These are phyloP conservation scores for Hycleus cichorii DNA, from an alignment of 1,140 invertebrate species.

Conservation along the genomic window DNA sequence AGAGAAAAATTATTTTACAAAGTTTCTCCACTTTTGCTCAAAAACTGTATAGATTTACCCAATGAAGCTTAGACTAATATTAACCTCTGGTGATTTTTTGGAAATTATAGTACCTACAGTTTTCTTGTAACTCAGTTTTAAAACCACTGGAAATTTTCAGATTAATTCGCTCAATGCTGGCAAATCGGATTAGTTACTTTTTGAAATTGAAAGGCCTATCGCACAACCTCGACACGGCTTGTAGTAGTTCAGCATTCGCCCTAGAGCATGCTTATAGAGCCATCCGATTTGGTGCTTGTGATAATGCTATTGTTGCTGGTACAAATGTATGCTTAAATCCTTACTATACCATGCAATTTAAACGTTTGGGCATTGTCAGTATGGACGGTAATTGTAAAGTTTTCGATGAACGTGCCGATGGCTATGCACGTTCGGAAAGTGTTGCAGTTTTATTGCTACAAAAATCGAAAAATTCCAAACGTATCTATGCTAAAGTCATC, in stretches of 20 bases:
- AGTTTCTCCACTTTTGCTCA: too few species aligned
- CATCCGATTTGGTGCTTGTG: conserved; percentile 71
- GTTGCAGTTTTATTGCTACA: conserved; percentile 76
- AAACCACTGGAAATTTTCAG: background rate
- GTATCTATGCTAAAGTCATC: conserved; percentile 57
- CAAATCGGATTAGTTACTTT: conserved; percentile 79
- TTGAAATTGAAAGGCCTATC: conserved; percentile 68
- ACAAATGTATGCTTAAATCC: conserved; percentile 80
- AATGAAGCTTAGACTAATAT: too few species aligned
- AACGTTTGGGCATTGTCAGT: conserved; percentile 72
- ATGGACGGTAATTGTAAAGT: conserved; percentile 79
- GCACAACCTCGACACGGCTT: conserved; percentile 79
- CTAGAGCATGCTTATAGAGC: conserved; percentile 71
- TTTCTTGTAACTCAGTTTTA: too few species aligned
- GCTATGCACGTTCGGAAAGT: conserved; percentile 70
- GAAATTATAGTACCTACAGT: too few species aligned
- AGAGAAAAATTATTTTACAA: too few species aligned
- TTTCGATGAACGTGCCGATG: conserved; percentile 77
- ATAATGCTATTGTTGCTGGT: conserved; percentile 81
- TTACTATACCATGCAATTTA: too few species aligned
- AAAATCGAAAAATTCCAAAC: conserved; percentile 66
- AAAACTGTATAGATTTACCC: too few species aligned
- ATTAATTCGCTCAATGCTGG: conserved; percentile 53
- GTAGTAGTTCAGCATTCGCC: conserved; percentile 81
- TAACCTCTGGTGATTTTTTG: conserved; percentile 33